A percentile compares a stretch with the other conserved stretches of the same genome.
Conservation (phyloP, 2,113 vertebrate species). For the Columba livia region DNA sequence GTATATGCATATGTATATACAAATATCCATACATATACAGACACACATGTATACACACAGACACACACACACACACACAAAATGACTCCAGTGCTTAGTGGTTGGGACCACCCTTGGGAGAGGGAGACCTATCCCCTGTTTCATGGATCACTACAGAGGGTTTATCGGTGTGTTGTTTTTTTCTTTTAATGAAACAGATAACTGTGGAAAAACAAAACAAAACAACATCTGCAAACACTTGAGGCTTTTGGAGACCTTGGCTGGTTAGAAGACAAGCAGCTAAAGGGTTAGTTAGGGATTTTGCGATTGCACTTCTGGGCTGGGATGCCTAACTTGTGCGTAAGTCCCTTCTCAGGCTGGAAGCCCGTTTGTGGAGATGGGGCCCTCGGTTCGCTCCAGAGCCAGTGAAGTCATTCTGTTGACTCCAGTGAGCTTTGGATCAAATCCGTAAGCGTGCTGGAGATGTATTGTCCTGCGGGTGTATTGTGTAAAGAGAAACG, state of each 20-base stretch:
- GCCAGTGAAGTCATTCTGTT: conserved; percentile 59
- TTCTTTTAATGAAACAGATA: neutral
- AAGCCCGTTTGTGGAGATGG: neutral
- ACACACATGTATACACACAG: neutral
- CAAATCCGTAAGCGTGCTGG: neutral
- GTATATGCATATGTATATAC: neutral
- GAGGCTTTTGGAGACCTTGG: neutral
- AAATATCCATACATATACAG: fast-evolving
- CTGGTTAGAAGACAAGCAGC: neutral
- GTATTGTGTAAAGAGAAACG: conserved; percentile 37
- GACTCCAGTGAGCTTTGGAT: conserved; percentile 53
- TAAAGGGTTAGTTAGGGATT: conserved; percentile 68
- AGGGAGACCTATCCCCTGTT: neutral
- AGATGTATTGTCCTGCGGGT: conserved; percentile 31
- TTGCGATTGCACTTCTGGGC: neutral
- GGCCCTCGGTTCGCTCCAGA: neutral
- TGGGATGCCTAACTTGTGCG: conserved; percentile 53
- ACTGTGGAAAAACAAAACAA: fast-evolving
- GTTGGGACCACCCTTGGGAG: neutral
- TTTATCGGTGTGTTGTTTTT: neutral
- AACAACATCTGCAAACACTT: neutral
- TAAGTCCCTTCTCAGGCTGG: conserved; percentile 58
- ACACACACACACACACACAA: no score
- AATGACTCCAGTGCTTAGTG: neutral
- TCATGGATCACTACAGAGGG: neutral